Evolutionary conservation across 2,888 invertebrate species (phyloP), one percentile per base, ranked within the genome.

Genomic region (Pyrochroa serraticornis): DNA sequence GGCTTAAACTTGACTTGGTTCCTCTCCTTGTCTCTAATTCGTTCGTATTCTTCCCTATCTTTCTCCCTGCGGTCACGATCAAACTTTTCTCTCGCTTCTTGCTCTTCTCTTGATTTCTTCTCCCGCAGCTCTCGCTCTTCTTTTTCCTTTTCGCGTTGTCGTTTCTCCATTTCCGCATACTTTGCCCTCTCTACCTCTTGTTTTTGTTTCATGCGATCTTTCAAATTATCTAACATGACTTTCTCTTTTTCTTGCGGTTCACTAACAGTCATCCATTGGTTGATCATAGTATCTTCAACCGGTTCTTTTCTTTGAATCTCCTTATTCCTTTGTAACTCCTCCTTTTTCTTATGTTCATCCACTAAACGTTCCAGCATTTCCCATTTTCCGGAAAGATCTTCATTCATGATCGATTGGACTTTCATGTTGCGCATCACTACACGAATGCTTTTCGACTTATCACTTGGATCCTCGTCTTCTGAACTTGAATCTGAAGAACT

Each of bases 371-470:
- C 83, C 71, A 71, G 75, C 65, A 74, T 78, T 62, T 72, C 77
- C 75, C 78, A 75, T 61, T 77, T 79, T n/a, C 71, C 74, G 2
- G 72, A 79, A 32, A 81, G 73, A 58, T 81, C 79, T 58, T 81
- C 79, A 54, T 80, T 79, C 62, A 81, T 72, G 14, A 81, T 80
- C 22, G 78, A 78, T 62, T 82, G 81, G 0, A 80, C 82, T 42
- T 82, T 79, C 42, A 81, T 77, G 66, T 87, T 87, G 35, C 86
- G 81, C 87, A 88, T 87, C 0, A 85, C 82, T 0, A 88, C 85
- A 3, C 87, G 82, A 67, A 87, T 87, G 41, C 87, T 87, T 63
- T 84, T 81, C 0, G 84, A 82, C 58, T 80, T 82, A 63, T 85
- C 84, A 32, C 73, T 75, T 54, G 69, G 72, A 53, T 73, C 74